Evolutionary conservation across 2,888 invertebrate species (phyloP).

Genomic region (Ormyrus thymus): DNA sequence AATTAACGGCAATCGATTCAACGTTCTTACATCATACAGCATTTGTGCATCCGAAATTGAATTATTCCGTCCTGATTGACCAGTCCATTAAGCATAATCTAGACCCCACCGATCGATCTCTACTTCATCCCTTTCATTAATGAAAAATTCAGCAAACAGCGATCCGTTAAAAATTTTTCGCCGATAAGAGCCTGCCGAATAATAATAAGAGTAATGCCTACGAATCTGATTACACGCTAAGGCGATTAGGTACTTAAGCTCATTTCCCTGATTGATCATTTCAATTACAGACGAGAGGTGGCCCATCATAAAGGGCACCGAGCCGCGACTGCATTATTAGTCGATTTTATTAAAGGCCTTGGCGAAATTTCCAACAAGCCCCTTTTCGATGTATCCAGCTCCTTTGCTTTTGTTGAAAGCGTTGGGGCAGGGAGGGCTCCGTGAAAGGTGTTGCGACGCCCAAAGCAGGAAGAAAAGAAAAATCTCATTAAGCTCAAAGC

Average conservation of each 20-base stretch:
- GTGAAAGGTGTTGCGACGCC: constrained; percentile 40
- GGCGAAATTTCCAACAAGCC: constrained; percentile 18
- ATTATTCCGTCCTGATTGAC: too few relatives aligned
- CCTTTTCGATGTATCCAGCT: background rate
- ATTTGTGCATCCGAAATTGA: too few relatives aligned
- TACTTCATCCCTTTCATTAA: too few relatives aligned
- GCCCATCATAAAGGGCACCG: background rate
- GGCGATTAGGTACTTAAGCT: constrained; percentile 36
- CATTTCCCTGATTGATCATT: constrained; percentile 46
- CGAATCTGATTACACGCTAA: constrained; percentile 34
- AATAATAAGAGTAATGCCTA: constrained; percentile 7
- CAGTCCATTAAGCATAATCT: too few relatives aligned
- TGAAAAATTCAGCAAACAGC: too few relatives aligned
- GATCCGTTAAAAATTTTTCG: too few relatives aligned
- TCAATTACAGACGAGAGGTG: constrained; percentile 14
- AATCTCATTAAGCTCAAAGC: constrained; percentile 63
- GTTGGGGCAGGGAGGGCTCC: background rate
- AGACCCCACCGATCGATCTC: too few relatives aligned
- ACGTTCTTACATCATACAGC: too few relatives aligned
- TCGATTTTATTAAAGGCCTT: constrained; percentile 40
- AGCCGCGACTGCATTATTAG: constrained; percentile 30
- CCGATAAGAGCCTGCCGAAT: background rate
- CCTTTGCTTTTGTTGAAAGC: constrained; percentile 14
- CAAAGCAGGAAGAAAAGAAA: constrained; percentile 41
- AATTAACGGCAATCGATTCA: too few relatives aligned